Base-by-base conservation (phyloP, 2,113 vertebrate genomes). In the Beaufortia kweichowensis region DNA sequence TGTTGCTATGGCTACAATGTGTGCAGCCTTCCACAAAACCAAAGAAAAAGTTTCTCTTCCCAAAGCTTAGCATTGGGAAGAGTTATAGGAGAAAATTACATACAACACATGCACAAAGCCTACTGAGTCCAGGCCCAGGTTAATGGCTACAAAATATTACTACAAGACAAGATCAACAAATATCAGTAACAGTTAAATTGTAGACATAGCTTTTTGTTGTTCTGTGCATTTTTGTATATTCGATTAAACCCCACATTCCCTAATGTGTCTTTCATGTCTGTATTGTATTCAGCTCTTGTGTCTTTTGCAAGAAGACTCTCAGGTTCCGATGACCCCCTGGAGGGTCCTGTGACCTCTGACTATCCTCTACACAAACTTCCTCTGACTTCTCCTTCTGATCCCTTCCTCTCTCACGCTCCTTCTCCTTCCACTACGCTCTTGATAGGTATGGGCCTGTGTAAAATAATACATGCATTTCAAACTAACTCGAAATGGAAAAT, bases 241-340 rank as follows among this genome's bases (percentile, higher is more conserved):
- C 41, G n/a, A n/a, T n/a, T n/a, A n/a, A n/a, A n/a, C n/a, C n/a
- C n/a, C n/a, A n/a, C n/a, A n/a, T n/a, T n/a, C n/a, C n/a, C n/a
- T 63, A 21, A 15, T 28, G 15, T 75, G 24, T 71, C 50, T 66
- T 10, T 10, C 39, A 53, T 53, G 4, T 75, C n/a, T 80, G 29
- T 69, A 9, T 19, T 68, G n/a, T 61, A 23, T 76, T 62, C 55
- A 79, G 80, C 35, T 35, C 78, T 75, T 57, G 56, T 26, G 19
- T 57, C 75, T 11, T 83, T 81, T 65, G 62, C 53, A 23, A 75
- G 82, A 77, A 81, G 65, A 63, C 28, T 59, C 8, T 77, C 78
- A 26, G 70, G 57, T 31, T 48, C 82, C 2, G 82, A 83, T 5
- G 46, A 48, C 31, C 43, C 70, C 2, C 14, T 14, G 14, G 76